A percentile compares a stretch with the other conserved stretches of the same genome.
phyloP scores from a whole-genome alignment of 2,797 vertebrate genomes.

The Parambassis ranga region DNA sequence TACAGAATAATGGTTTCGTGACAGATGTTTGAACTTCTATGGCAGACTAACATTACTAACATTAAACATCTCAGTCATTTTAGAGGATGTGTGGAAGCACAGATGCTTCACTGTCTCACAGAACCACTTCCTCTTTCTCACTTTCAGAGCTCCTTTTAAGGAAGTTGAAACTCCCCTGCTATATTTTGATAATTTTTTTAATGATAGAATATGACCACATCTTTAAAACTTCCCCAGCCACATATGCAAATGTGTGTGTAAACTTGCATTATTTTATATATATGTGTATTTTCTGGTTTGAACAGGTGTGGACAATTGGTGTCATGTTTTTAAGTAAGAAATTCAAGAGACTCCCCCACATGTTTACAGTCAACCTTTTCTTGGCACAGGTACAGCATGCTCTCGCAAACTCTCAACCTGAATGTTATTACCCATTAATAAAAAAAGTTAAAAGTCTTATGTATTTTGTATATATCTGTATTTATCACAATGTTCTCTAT shows the following conservation, averaged over 20 bases:
- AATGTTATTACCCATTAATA: neutral
- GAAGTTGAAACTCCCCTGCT: neutral
- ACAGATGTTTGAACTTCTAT: neutral
- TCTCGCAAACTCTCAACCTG: neutral
- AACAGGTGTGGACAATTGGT: constrained; percentile 90
- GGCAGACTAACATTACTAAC: neutral
- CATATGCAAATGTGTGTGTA: neutral
- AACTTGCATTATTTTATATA: neutral
- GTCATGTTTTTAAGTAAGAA: constrained; percentile 93
- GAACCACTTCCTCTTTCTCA: constrained; percentile 43
- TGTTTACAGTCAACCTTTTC: constrained; percentile 91
- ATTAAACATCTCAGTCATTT: neutral
- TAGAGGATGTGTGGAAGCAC: neutral
- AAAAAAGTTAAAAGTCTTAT: neutral
- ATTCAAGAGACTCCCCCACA: constrained; percentile 89
- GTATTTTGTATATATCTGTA: neutral
- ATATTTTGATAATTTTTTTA: neutral
- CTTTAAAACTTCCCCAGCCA: no score
- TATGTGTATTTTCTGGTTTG: constrained; percentile 33
- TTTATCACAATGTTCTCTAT: neutral
- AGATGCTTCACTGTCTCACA: neutral
- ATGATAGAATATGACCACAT: neutral
- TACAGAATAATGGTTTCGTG: neutral
- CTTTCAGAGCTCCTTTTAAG: constrained; percentile 4
- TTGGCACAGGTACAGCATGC: constrained; percentile 88